Evolutionary conservation across 2,888 invertebrate genomes (phyloP).

Genomic region (Pteria penguin): DNA sequence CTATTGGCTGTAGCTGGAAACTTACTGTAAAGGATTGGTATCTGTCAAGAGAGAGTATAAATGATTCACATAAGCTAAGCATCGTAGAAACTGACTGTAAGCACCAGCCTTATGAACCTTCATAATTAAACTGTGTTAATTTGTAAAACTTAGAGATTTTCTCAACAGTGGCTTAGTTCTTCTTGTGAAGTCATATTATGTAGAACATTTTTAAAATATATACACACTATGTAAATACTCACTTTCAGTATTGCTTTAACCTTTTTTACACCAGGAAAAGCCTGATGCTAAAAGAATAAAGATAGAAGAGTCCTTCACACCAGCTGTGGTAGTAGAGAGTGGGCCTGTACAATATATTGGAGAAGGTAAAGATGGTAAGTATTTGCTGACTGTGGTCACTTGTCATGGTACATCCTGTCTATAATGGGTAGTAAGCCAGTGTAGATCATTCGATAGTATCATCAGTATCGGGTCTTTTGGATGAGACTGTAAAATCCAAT

Average conservation of each 20-base stretch:
- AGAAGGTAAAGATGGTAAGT: constrained; percentile 49
- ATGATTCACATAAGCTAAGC: background rate
- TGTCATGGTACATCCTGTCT: background rate
- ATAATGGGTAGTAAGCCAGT: background rate
- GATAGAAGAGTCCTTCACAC: constrained; percentile 15
- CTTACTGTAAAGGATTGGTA: too few relatives aligned
- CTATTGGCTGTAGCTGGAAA: too few relatives aligned
- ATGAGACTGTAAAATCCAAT: too few relatives aligned
- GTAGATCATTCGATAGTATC: too few relatives aligned
- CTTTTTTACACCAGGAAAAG: constrained; percentile 17
- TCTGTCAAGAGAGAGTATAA: too few relatives aligned
- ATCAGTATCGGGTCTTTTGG: too few relatives aligned
- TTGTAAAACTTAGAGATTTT: too few relatives aligned
- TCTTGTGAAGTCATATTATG: too few relatives aligned
- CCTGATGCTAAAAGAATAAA: constrained; percentile 50
- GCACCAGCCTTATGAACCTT: background rate
- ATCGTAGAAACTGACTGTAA: too few relatives aligned
- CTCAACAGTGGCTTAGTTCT: too few relatives aligned
- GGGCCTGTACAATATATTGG: constrained; percentile 68
- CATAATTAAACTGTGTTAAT: background rate
- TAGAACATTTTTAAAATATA: too few relatives aligned
- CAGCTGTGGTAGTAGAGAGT: constrained; percentile 65
- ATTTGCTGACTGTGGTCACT: background rate
- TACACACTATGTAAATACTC: too few relatives aligned
- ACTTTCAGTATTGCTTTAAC: background rate